Conservation (phyloP, 2,113 vertebrate species). For the Calyptommatus sinebrachiatus region DNA sequence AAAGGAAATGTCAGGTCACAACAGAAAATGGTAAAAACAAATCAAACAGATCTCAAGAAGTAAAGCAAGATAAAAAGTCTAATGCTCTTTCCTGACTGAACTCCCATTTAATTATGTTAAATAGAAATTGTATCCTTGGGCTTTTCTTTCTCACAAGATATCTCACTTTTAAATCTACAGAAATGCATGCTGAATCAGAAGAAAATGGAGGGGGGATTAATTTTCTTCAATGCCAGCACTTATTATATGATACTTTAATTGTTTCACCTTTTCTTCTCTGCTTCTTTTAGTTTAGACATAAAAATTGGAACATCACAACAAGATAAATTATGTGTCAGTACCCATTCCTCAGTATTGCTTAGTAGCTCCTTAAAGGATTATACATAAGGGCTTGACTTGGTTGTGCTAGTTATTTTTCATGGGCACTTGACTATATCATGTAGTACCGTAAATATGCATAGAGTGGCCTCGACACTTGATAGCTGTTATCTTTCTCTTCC, state of each 20-base stretch:
- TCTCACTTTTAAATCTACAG: constrained; percentile 21
- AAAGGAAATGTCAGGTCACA: constrained; percentile 45
- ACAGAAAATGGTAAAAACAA: constrained; percentile 25
- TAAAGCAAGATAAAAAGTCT: background rate
- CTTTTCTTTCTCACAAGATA: background rate
- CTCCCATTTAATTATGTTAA: background rate
- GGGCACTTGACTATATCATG: constrained; percentile 17
- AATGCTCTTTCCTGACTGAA: background rate
- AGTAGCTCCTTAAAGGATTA: constrained; percentile 43
- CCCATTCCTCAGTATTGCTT: constrained; percentile 57
- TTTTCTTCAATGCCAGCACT: constrained; percentile 17
- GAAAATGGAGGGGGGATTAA: constrained; percentile 15
- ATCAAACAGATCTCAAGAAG: constrained; percentile 30
- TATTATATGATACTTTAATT: constrained; percentile 47
- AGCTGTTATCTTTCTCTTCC: constrained; percentile 27
- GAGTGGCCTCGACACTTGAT: constrained; percentile 44
- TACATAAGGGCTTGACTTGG: constrained; percentile 47
- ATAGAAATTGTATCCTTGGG: background rate
- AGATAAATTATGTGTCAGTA: constrained; percentile 60
- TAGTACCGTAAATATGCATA: constrained; percentile 38
- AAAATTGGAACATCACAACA: constrained; percentile 50
- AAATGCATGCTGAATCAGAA: background rate
- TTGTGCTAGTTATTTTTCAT: constrained; percentile 36
- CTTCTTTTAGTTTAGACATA: constrained; percentile 33
- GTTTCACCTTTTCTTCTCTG: constrained; percentile 42